Conservation (phyloP, 2,888 invertebrate genomes). For the Yponomeuta sedellus region DNA sequence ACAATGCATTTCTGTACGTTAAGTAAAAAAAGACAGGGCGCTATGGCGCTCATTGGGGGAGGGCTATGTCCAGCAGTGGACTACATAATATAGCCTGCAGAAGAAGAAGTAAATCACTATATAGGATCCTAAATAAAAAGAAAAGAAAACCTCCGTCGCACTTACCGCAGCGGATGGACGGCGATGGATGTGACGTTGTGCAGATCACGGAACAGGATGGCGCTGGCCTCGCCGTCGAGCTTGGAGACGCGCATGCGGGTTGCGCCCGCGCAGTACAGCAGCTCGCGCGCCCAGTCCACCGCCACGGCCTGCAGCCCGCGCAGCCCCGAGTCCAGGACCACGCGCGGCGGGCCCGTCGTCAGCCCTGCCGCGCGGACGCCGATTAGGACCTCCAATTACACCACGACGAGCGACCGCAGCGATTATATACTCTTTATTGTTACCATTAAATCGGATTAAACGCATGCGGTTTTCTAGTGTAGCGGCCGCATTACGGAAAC, state of each 20-base stretch:
- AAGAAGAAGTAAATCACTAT: no score
- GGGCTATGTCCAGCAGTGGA: no score
- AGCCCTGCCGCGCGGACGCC: conserved; percentile 35
- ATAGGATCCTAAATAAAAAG: no score
- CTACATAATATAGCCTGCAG: no score
- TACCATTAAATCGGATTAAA: background rate
- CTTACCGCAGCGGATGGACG: conserved; percentile 78
- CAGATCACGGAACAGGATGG: conserved; percentile 40
- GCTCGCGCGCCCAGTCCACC: background rate
- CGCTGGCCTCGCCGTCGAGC: conserved; percentile 81
- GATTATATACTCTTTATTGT: no score
- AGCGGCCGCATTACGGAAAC: no score
- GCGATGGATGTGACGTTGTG: conserved; percentile 79
- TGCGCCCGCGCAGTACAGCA: conserved; percentile 75
- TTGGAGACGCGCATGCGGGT: conserved; percentile 83
- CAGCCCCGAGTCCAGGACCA: background rate
- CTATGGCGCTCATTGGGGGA: no score
- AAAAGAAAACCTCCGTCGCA: no score
- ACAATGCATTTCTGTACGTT: no score
- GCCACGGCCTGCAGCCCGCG: background rate
- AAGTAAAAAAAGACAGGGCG: no score
- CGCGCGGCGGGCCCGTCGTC: background rate
- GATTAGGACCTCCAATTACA: background rate
- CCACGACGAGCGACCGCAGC: no score
- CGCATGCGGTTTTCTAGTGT: no score